Base-by-base conservation (phyloP, 37 sponge, comb jelly and placozoan genomes). In the Bolinopsis microptera region DNA sequence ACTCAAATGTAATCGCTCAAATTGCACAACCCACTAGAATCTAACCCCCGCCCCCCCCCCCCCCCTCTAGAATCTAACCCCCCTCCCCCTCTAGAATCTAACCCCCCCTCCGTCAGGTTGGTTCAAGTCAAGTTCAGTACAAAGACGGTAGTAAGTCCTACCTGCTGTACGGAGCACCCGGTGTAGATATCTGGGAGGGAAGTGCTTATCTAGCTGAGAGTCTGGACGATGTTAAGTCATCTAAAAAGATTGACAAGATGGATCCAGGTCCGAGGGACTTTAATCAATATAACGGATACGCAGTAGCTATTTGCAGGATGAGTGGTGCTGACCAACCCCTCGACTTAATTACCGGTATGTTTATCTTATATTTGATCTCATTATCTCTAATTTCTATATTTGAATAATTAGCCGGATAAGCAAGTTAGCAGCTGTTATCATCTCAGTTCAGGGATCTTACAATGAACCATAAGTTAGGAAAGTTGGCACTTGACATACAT, bases 101-200 rank as follows among this genome's bases (percentile, higher is more conserved):
- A n/a, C n/a, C n/a, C n/a, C n/a, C n/a, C 61, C 38, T 34, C 23
- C 30, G 5, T 30, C 90, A 86, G 90, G 90, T 40, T 41, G 90
- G 90, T 38, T 24, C 61, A 3, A 86, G 90, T 86, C 90, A 86
- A 41, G 61, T 41, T 0, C 90, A 86, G 90, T 24, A n/a, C 9
- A 38, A 3, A 40, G 35, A 36, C 8, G 61, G 39, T 3, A 27
- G 39, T 27, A 32, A 77, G 33, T 27, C 80, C 18, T 86, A 86
- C 61, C 90, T 86, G 40, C 36, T 86, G 25, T 86, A 86, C 90
- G 90, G 90, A 26, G 90, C 90, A 0, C 90, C 90, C 28, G 90
- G 90, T 24, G 90, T 24, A 48, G 35, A 86, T 3, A 38, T 39
- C n/a, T 86, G 90, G 90, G 48, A 86, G 90, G 90, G 90, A 40